Base-by-base conservation (phyloP, 2,113 vertebrate genomes). In the Leuciscus idus region DNA sequence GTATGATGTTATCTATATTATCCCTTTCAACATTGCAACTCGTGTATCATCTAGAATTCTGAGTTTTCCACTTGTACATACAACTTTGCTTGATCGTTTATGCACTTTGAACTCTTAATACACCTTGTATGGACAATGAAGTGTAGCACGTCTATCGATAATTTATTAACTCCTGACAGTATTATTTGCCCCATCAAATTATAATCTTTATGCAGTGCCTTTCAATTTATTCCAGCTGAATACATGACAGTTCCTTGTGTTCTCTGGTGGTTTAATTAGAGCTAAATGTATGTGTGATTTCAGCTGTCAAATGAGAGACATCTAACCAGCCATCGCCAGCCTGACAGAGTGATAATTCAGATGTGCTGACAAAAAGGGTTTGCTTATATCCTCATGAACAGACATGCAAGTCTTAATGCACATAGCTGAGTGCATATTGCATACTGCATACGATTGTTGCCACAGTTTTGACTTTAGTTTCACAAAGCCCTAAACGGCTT, bases 181-280 rank as follows among this genome's bases (percentile, higher is more conserved):
- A 87, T 89, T 86, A 85, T 85, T 80, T 62, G 23, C 33, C 36
- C 57, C 39, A 26, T 81, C 78, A 81, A 81, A 19, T 17, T 62
- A 11, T 7, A 4, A 46, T 81, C 78, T 62, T 48, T 28, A 61
- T 28, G 26, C 23, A 21, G 36, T 33, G 50, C 64, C 7, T 70
- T 86, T 70, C 48, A 68, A 19, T 21, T 30, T n/a, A 48, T 48
- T 64, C 79, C 36, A 48, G 79, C 59, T 48, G 79, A 64, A 10
- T 30, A 28, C 39, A 81, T 66, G 79, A 48, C 59, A 81, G 59
- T 61, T 73, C 68, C 84, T 72, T 90, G 88, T 86, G 89, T 90
- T 90, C 87, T 90, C 93, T 90, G 90, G 91, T 91, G 90, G 89
- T 88, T 90, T 94, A 93, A 95, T 95, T 93, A 94, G 89, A 92